Evolutionary conservation across 2,888 invertebrate species (phyloP).

Genomic region (Trissonchulus latispiculum): DNA sequence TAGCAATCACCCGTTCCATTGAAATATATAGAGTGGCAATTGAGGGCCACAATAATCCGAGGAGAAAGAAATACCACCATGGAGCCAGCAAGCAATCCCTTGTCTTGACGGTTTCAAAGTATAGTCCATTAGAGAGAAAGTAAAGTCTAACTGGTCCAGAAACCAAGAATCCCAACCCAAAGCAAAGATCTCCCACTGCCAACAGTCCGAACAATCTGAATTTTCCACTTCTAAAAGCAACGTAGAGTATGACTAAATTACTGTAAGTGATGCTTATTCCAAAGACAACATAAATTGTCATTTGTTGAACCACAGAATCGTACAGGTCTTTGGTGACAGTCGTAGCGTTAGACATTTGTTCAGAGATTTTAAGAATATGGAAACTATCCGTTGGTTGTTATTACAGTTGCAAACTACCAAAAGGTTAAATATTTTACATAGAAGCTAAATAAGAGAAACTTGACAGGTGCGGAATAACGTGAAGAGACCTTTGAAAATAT

Average conservation of each 20-base stretch:
- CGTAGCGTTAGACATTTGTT: too few relatives aligned
- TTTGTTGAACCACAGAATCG: not conserved
- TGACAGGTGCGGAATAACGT: too few relatives aligned
- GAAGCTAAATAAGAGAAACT: too few relatives aligned
- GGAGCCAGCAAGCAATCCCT: not conserved
- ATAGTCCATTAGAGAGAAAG: not conserved
- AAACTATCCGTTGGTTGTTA: too few relatives aligned
- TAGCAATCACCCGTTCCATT: not conserved
- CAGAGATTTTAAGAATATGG: too few relatives aligned
- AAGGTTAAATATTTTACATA: too few relatives aligned
- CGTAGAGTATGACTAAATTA: not conserved
- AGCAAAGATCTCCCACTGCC: not conserved
- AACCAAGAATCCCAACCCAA: not conserved
- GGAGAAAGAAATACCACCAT: not conserved
- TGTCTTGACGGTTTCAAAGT: not conserved
- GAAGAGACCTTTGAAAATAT: too few relatives aligned
- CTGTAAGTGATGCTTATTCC: not conserved
- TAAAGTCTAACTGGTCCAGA: not conserved
- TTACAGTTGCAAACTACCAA: too few relatives aligned
- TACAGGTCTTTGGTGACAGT: too few relatives aligned
- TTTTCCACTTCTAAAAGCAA: not conserved
- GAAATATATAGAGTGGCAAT: not conserved
- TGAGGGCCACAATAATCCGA: not conserved
- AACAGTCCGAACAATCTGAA: not conserved
- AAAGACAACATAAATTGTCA: not conserved